phyloP scores from a whole-genome alignment of 2,113 vertebrate species.

The Phyllostomus hastatus region DNA sequence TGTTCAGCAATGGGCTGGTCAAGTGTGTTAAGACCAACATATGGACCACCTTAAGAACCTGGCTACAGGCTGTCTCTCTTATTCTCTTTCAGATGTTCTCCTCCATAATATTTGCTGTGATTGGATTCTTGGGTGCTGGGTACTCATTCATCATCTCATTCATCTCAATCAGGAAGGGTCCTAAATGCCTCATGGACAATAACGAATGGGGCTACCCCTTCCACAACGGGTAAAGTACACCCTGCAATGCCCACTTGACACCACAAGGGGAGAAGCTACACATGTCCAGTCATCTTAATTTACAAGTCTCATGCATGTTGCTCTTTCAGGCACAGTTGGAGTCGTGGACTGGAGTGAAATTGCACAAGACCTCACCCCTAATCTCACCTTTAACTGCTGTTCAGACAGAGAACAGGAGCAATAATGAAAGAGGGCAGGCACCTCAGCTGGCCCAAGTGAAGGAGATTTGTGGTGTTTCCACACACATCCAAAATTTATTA shows the following conservation, averaged over 20 bases:
- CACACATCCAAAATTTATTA: not conserved
- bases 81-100: slow-evolving; percentile 89
- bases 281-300: fast-evolving
- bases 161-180: slow-evolving; percentile 88
- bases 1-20: fast-evolving
- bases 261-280: not conserved
- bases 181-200: slow-evolving; percentile 75
- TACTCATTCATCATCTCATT: slow-evolving; percentile 89
- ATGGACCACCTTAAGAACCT: not conserved
- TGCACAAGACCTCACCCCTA: not conserved
- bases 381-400: not conserved
- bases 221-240: slow-evolving; percentile 82
- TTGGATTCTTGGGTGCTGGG: slow-evolving; percentile 89
- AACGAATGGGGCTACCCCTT: slow-evolving; percentile 80
- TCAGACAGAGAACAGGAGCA: not conserved
- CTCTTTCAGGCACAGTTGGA: not conserved
- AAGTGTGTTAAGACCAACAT: not conserved
- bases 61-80: slow-evolving; percentile 7
- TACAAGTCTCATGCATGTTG: not conserved
- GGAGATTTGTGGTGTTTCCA: not conserved
- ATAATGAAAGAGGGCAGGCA: not conserved
- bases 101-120: slow-evolving; percentile 90
- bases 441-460: not conserved
- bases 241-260: not conserved
- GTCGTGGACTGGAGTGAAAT: not conserved